phyloP scores from a whole-genome alignment of 1,140 invertebrate genomes.

The Lepidurus apus region DNA sequence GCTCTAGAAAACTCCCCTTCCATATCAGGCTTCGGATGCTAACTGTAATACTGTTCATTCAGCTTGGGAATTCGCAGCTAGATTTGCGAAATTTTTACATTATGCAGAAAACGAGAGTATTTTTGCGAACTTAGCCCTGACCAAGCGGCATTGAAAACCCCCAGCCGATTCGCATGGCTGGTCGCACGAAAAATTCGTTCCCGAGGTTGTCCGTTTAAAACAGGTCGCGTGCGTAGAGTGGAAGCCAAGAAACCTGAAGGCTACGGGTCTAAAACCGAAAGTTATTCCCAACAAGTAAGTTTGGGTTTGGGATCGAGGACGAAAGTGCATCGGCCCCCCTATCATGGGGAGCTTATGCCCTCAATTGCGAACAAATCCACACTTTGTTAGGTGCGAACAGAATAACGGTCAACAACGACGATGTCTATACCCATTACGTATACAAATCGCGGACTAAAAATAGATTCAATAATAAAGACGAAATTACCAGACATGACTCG shows the following conservation, averaged over 20 bases:
- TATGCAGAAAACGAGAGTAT: no score
- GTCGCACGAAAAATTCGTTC: neutral
- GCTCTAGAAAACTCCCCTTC: no score
- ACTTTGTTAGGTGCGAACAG: neutral
- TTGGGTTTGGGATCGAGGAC: slow-evolving; percentile 18
- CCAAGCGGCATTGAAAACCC: neutral
- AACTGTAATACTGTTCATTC: no score
- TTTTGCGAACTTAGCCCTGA: no score
- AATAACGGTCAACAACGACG: no score
- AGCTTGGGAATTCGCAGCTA: no score
- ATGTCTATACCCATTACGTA: no score
- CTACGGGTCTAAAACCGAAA: slow-evolving; percentile 15
- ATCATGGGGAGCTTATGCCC: neutral
- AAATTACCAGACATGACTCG: neutral
- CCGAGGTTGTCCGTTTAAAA: neutral
- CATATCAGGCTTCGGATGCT: no score
- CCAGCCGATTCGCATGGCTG: neutral
- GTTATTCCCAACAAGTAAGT: neutral
- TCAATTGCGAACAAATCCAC: neutral
- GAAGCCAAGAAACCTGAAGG: neutral
- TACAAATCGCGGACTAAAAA: neutral
- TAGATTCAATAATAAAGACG: neutral
- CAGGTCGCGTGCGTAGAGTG: neutral
- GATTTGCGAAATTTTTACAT: no score
- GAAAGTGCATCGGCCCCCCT: slow-evolving; percentile 15